Base-by-base conservation (phyloP, 2,113 vertebrate genomes). In the Pluvianellus socialis region DNA sequence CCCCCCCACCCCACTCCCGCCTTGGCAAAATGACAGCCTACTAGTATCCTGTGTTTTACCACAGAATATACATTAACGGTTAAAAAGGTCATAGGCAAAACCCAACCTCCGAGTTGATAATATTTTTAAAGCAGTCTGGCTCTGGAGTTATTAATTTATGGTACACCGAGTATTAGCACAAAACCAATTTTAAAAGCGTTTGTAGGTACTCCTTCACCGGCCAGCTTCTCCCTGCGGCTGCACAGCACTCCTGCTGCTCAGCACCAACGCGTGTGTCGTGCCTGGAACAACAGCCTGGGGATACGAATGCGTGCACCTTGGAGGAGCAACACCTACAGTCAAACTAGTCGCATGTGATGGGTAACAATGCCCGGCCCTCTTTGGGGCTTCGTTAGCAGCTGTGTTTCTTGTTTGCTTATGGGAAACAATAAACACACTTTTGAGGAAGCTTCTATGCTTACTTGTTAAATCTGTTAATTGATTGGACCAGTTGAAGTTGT, bases 401-500 rank as follows among this genome's bases (percentile, higher is more conserved):
- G n/a, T 18, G 44, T 28, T 90, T 83, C 62, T 86, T 81, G 33
- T 59, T 77, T 4, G 7, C 40, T 83, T 23, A 45, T 26, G 30
- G 38, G 58, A 70, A 82, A 87, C 71, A 61, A 71, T 20, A 79
- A 82, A 76, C 12, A 7, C 14, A 33, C 28, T 82, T 70, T 66
- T 56, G 77, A 72, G 75, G 62, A 45, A 27, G 84, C 83, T 50
- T 87, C 95, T 90, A 38, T 92, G 88, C 98, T 98, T 95, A 98
- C 98, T 97, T 98, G 95, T 98, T 97, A 95, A 98, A 97, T 92
- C 88, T 97, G 83, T 97, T 98, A 88, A 98, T 97, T 45, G 98
- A 98, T 19, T 97, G 98, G 61, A 98, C 95, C 90, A 98, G 91
- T 42, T 99, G 98, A 92, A 98, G 98, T 75, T 98, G 98, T 95